Evolutionary conservation across 2,113 vertebrate genomes (phyloP).

Genomic region (Aegotheles bennettii): DNA sequence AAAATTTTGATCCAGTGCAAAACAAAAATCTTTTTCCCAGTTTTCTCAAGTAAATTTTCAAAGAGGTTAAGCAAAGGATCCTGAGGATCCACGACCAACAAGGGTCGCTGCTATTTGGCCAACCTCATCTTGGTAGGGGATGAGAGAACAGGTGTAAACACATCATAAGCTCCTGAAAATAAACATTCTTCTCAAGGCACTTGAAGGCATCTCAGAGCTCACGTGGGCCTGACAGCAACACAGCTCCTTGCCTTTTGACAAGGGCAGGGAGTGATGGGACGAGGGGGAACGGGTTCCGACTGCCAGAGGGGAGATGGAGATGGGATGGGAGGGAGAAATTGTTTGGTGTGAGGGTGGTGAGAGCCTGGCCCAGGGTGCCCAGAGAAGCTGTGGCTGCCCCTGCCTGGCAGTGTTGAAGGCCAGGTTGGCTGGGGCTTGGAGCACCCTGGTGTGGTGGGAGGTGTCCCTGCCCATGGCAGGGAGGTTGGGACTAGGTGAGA

Average conservation of each 20-base stretch:
- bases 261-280: too few species aligned
- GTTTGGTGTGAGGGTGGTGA: too few species aligned
- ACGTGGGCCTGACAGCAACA: accelerated
- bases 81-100: background rate
- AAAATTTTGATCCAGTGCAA: background rate
- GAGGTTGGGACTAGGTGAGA: too few species aligned
- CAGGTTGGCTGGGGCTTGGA: too few species aligned
- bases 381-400: too few species aligned
- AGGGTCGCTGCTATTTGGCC: background rate
- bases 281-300: too few species aligned
- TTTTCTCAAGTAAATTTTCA: background rate
- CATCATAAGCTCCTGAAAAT: background rate
- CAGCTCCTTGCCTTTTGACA: background rate
- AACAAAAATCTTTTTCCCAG: background rate
- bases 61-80: background rate
- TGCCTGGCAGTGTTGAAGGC: too few species aligned
- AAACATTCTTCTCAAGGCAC: background rate
- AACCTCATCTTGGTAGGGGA: accelerated
- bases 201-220: background rate
- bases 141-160: background rate
- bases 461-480: too few species aligned
- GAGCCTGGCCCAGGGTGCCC: too few species aligned
- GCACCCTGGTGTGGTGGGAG: too few species aligned
- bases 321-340: too few species aligned
- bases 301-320: too few species aligned